Evolutionary conservation across 2,797 vertebrate genomes (phyloP), one percentile per base, ranked within the genome.

Genomic region (Betta splendens): DNA sequence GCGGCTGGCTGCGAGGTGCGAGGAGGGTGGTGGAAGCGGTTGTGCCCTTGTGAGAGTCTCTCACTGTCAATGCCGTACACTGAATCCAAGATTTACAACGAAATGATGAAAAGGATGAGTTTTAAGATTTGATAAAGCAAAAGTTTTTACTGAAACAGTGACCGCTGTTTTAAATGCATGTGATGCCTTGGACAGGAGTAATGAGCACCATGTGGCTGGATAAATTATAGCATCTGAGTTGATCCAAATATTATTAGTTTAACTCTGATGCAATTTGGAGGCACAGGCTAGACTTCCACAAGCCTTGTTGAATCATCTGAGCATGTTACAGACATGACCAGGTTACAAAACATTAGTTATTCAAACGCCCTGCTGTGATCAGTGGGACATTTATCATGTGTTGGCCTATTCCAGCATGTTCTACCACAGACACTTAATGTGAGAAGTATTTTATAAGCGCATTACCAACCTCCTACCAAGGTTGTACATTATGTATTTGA

Each of bases 1-100:
- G 81, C 32, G 50, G 54, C 63, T 53, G 58, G 75, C 74, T 80
- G 72, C 61, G 16, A 22, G 64, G 60, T 45, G 55, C 0, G 26
- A 71, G 39, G 50, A 63, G 42, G 61, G 48, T 52, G 36, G 63
- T 20, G 20, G 35, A 70, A 60, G 48, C 50, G 36, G 63, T 20
- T 17, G 35, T 70, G 75, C 51, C 70, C 65, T 79, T 73, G 72
- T 67, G 51, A 54, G 57, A 70, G 55, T 44, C 55, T 56, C 64
- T 78, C 53, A 22, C 38, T 64, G 40, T 84, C 76, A 65, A 50
- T 39, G 55, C 52, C 62, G 37, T 71, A 75, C 56, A 62, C 76
- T 72, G 69, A 64, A 71, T 20, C 3, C 13, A 31, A 18, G 7
- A 58, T 33, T 29, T 18, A 66, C 49, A 54, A 44, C 65, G 57